Percentiles rank a stretch among this genome's conserved stretches.
Evolutionary conservation across 2,797 vertebrate genomes (phyloP).

Genomic region (Semaprochilodus insignis): DNA sequence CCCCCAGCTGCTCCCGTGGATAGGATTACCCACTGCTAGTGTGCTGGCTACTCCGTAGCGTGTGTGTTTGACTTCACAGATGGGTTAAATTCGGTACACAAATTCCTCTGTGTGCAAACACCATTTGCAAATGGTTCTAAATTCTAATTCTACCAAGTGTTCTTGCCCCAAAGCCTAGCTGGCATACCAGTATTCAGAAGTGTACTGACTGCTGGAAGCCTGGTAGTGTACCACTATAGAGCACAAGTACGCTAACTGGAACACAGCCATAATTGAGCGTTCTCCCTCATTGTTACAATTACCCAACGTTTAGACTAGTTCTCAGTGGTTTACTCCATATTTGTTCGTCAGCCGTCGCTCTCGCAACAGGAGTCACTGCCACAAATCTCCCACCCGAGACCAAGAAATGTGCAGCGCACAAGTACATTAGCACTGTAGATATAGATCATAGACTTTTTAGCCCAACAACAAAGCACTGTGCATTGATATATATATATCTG

Average conservation of each 20-base stretch:
- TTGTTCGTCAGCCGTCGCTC: background rate
- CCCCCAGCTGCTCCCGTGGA: no score
- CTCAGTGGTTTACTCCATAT: background rate
- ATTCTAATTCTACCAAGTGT: no score
- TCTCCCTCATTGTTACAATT: background rate
- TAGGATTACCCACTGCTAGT: no score
- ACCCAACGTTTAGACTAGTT: background rate
- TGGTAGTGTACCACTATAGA: background rate
- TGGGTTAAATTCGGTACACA: no score
- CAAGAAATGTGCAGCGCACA: background rate
- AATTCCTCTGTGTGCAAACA: no score
- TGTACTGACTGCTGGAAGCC: background rate
- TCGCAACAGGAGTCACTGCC: slow-evolving; percentile 4
- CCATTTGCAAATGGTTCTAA: no score
- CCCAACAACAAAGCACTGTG: slow-evolving; percentile 20
- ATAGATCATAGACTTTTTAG: slow-evolving; percentile 20
- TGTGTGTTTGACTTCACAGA: no score
- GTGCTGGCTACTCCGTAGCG: no score
- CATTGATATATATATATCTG: background rate
- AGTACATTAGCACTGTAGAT: slow-evolving; percentile 11
- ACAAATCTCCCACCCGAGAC: slow-evolving; percentile 5
- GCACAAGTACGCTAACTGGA: background rate
- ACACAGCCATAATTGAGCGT: background rate
- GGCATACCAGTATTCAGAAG: no score
- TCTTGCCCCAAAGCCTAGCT: no score